Evolutionary conservation across 2,797 vertebrate species (phyloP), one percentile per base, ranked within the genome.

Genomic region (Morelia viridis): DNA sequence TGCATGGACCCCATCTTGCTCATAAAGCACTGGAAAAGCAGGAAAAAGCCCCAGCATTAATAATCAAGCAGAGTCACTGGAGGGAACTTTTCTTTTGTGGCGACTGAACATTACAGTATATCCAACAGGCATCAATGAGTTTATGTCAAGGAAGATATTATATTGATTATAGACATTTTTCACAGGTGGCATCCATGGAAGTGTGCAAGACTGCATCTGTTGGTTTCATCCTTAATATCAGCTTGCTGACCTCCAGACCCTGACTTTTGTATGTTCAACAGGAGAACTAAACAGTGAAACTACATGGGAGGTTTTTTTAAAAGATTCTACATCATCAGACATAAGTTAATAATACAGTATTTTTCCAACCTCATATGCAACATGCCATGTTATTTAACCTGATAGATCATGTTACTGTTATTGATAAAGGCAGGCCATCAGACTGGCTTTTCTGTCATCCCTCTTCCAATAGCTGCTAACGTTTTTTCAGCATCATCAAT

Each of bases 21-120:
- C 94, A 0, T 96, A 94, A 22, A 94, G 95, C 92, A 95, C 99
- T 99, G 94, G 0, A 8, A 87, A 91, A 60, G 85, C 0, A 8
- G 68, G 68, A 0, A 12, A 80, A 92, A 86, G 85, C 0, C 13
- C 4, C 94, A 57, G 4, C 0, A 0, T 89, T 0, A 93, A 64
- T 53, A 41, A 89, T 46, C 1, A 0, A 0, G 0, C 26, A 10
- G 0, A 56, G 41, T 0, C 35, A 26, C 1, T 1, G 35, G 8
- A 5, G 80, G 0, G 0, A 0, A 8, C 1, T 0, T 26, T 86
- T 22, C 4, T 50, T 88, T 41, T 65, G n/a, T 22, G 7, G 31
- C 60, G 22, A 57, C 2, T 57, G 15, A 76, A 3, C 35, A 41
- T 76, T 57, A 57, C n/a, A 24, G 41, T 61, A 57, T 92, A 85